Percentiles rank a stretch among this genome's conserved stretches.
These are phyloP conservation scores for Mythimna pallens DNA, from an alignment of 2,888 invertebrate species.

Conservation along the genomic window DNA sequence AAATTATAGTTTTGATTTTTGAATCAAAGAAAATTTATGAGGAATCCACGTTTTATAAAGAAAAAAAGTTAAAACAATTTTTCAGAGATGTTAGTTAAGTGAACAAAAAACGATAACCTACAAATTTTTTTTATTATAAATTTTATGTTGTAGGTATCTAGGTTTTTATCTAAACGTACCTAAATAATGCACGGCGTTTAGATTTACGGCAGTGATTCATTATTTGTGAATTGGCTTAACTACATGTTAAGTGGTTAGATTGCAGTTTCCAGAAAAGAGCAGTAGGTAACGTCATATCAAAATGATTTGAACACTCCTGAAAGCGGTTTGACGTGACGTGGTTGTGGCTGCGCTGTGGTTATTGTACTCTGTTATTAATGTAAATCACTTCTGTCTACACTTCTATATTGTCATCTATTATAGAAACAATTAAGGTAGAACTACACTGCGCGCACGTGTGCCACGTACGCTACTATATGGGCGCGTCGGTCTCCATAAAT, in stretches of 20 bases:
- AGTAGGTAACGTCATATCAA: neutral
- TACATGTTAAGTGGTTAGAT: neutral
- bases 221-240: neutral
- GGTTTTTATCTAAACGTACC: neutral
- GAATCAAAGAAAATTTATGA: too few species aligned
- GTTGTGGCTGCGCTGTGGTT: neutral
- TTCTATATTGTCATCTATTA: neutral
- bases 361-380: neutral
- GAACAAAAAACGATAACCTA: too few species aligned
- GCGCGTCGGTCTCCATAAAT: too few species aligned
- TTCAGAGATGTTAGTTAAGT: too few species aligned
- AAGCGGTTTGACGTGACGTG: neutral
- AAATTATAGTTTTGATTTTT: too few species aligned
- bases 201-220: neutral
- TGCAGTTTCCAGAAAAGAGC: constrained; percentile 3
- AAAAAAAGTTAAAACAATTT: too few species aligned
- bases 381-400: neutral
- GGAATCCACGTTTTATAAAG: too few species aligned
- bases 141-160: too few species aligned
- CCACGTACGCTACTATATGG: too few species aligned
- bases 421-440: too few species aligned
- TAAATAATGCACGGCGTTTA: neutral
- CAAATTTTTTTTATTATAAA: too few species aligned
- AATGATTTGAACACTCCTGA: neutral
- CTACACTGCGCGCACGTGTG: too few species aligned